Base-by-base conservation (phyloP, 2,113 vertebrate species). In the Lepus timidus region DNA sequence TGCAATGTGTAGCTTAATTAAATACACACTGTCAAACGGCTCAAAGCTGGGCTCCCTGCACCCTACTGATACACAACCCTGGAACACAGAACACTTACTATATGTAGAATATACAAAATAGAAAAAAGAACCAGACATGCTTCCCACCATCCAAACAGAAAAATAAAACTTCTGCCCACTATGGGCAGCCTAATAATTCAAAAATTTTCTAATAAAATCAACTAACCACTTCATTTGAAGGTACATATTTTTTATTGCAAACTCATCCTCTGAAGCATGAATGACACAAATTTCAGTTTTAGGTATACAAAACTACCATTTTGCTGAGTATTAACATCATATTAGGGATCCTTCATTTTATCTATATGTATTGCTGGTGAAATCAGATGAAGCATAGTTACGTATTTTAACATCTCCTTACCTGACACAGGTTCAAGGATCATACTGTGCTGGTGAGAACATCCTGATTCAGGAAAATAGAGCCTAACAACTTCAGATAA, bases 101-200 rank as follows among this genome's bases (percentile, higher is more conserved):
- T 78, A 96, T 79, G 29, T 4, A 0, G 65, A 95, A 27, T 71
- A 94, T 31, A 95, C 90, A 85, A 95, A 73, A n/a, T 36, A 70
- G 39, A 86, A 36, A 92, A 96, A 92, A 96, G 76, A 29, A 17
- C 14, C 76, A 97, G 87, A 88, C 10, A 36, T 82, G 23, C 3
- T 95, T 88, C 12, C 29, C 90, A 51, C 62, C 29, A 87, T 96
- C 91, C 36, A 93, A 95, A 96, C 33, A 97, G 95, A 85, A 97
- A 97, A 91, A 9, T 1, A 39, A 97, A 96, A 92, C 73, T 27
- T 55, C 6, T 1, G 36, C 61, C 11, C 29, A 27, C 6, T 93
- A 0, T 62, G 36, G 73, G 73, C 96, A 92, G 4, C 3, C 27
- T 12, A 93, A 17, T 0, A 44, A 0, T 55, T 85, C 55, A 17